Base-by-base conservation (phyloP, 1,140 invertebrate species). In the Drosophila lacertosa region DNA sequence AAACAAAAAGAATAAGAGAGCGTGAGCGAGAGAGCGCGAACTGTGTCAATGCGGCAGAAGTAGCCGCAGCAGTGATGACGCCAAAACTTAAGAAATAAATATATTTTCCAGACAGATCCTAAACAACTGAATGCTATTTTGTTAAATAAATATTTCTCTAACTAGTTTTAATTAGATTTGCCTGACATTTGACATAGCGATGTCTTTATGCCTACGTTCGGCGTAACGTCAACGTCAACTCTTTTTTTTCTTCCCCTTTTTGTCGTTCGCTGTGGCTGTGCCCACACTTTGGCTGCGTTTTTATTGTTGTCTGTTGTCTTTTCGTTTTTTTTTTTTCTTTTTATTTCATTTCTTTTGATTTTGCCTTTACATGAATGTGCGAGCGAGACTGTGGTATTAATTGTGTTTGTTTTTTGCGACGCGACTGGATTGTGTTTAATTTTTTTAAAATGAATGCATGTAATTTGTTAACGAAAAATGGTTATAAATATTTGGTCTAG, bases 81-180 rank as follows among this genome's bases (percentile, higher is more conserved):
- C 81, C 81, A 83, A 88, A 78, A 64, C 35, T 68, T 70, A 77
- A 47, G 60, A 88, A 88, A 77, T 70, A 71, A n/a, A n/a, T 58
- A n/a, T 18, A 50, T 35, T 40, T 50, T 42, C 22, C 11, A 50
- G 54, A 39, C 48, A 37, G 16, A 13, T 48, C 29, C 20, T 37
- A 62, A 53, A 44, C 57, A 29, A 51, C 32, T 58, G 35, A 32
- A 51, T 29, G 32, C 22, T 53, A 33, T 74, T 70, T 24, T 50
- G 44, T 42, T 72, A 29, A 35, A n/a, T 4, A 35, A n/a, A 5
- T n/a, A 60, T 77, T 55, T 68, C 18, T 53, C 77, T 39, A 77
- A 84, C 73, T 67, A 63, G 53, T 70, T 86, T 65, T 77, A 81
- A 86, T 86, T 86, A 55, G 64, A 74, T 88, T 82, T 63, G 35